Conservation (phyloP, 2,888 invertebrate species). For the Megamerina dolium region DNA sequence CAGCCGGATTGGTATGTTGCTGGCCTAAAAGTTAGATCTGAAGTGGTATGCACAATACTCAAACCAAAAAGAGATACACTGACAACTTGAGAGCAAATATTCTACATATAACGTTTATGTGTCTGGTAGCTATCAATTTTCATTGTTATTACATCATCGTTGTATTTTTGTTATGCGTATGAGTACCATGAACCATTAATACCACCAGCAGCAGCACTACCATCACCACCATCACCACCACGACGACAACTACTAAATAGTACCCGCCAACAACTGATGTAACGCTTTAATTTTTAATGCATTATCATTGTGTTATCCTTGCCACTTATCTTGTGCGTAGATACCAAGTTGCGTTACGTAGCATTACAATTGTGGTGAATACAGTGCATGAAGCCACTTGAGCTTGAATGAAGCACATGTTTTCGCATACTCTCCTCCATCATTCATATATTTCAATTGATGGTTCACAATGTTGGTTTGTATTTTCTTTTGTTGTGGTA, state of each 20-base stretch:
- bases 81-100: neutral
- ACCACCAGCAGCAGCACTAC: too few relatives aligned
- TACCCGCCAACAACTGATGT: constrained; percentile 9
- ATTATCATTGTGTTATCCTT: constrained; percentile 27
- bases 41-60: too few relatives aligned
- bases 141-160: too few relatives aligned
- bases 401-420: constrained; percentile 16
- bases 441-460: constrained; percentile 23
- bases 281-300: constrained; percentile 38
- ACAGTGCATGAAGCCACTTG: constrained; percentile 24
- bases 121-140: constrained; percentile 39
- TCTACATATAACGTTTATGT: constrained; percentile 11
- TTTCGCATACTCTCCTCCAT: neutral
- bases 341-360: neutral
- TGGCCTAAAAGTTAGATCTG: too few relatives aligned
- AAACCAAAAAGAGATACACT: constrained; percentile 5
- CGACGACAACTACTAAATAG: constrained; percentile 1
- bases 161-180: neutral
- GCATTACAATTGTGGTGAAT: constrained; percentile 2
- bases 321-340: constrained; percentile 31
- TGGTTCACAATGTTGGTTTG: constrained; percentile 21
- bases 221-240: too few relatives aligned
- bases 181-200: too few relatives aligned
- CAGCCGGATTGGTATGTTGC: too few relatives aligned
- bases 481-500: constrained; percentile 4